Conservation (phyloP, 1,140 invertebrate genomes). For the Lepidurus apus region DNA sequence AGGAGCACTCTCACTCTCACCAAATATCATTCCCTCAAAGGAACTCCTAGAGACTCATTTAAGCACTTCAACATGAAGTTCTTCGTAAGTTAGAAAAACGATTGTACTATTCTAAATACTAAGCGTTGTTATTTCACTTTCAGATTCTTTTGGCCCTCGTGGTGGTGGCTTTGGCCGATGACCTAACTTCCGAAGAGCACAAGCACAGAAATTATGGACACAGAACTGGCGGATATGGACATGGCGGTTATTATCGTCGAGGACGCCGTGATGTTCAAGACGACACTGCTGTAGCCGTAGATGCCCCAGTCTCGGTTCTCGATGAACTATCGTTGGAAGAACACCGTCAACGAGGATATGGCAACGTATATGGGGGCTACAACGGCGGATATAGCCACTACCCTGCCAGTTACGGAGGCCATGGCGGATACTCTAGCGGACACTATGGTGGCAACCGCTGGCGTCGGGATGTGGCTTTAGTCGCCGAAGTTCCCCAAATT, state of each 20-base stretch:
- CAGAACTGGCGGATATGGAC: neutral
- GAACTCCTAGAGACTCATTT: neutral
- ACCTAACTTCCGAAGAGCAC: neutral
- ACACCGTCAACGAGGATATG: neutral
- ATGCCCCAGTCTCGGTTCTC: neutral
- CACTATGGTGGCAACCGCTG: neutral
- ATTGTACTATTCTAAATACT: neutral
- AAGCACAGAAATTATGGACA: neutral
- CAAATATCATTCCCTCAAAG: neutral
- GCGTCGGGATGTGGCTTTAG: neutral
- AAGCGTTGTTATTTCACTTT: neutral
- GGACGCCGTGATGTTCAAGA: neutral
- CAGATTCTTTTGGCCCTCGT: slow-evolving; percentile 4
- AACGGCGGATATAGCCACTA: neutral
- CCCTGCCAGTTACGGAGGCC: neutral
- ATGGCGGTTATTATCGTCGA: neutral
- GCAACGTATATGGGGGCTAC: neutral
- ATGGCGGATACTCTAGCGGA: neutral
- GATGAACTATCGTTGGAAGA: neutral
- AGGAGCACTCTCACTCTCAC: neutral
- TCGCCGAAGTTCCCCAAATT: neutral
- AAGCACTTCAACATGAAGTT: neutral
- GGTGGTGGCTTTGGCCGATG: slow-evolving; percentile 13
- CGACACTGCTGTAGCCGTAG: neutral
- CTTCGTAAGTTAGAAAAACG: neutral